Base-by-base conservation (phyloP, 2,888 invertebrate species). In the Homarus gammarus region DNA sequence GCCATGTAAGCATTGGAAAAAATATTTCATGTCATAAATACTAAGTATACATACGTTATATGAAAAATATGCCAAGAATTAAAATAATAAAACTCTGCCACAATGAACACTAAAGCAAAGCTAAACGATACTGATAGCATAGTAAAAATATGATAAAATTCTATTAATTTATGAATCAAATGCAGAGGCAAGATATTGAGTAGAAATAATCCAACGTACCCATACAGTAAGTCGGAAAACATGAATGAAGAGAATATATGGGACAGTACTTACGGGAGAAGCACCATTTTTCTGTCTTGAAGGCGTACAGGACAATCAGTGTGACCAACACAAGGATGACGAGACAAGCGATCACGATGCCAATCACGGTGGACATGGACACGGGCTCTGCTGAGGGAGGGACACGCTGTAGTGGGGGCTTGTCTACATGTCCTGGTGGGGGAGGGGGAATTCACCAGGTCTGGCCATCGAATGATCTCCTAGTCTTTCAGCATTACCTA, bases 261-360 rank as follows among this genome's bases (percentile, higher is more conserved):
- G 40, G 15, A 31, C 22, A 68, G 15, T 92, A 93, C 94, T 94
- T 93, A 94, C 94, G 93, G 92, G 93, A 93, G 92, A 94, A 94
- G 93, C 94, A 94, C 93, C 94, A 93, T 92, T 93, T 93, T 92
- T 94, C 94, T 72, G 93, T 92, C 92, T 93, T 93, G 93, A 94
- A 93, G 91, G 94, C 93, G 92, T 94, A 93, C 84, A 94, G 93
- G 86, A 94, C 93, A 87, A 94, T 92, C 68, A 94, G 92, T 83
- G 93, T 93, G 89, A 93, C 93, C 86, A 94, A 92, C 92, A 94
- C 93, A 88, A 94, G 93, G 78, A 94, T 92, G 75, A 93, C 93
- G 90, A 94, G 93, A 91, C 93, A 93, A 87, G 93, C 94, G 86
- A 93, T 93, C 78, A 94, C 93, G 77, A 94, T 93, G 56, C 93